These are phyloP conservation scores for Cryptotermes secundus DNA, from an alignment of 1,140 invertebrate genomes.

Conservation along the genomic window DNA sequence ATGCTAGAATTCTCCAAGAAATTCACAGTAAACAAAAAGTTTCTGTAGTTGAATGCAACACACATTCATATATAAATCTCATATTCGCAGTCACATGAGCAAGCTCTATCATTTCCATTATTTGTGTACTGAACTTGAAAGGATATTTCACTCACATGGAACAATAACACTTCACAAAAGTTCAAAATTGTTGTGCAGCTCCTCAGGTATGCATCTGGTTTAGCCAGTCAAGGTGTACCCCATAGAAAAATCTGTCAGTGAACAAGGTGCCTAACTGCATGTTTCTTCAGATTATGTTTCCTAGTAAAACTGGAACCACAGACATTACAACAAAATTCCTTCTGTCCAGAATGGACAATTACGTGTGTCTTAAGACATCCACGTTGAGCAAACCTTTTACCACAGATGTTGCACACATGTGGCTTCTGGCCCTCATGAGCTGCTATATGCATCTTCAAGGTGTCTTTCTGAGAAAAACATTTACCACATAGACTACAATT, in stretches of 20 bases:
- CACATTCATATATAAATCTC: too few relatives aligned
- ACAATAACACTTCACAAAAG: too few relatives aligned
- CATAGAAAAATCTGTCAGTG: not conserved
- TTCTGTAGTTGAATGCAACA: too few relatives aligned
- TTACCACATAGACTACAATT: constrained; percentile 15
- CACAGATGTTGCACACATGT: constrained; percentile 18
- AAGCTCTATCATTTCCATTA: too few relatives aligned
- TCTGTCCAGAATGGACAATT: constrained; percentile 13
- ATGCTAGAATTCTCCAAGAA: too few relatives aligned
- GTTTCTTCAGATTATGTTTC: constrained; percentile 20
- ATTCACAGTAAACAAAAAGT: too few relatives aligned
- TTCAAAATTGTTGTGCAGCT: too few relatives aligned
- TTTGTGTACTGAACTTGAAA: too few relatives aligned
- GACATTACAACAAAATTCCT: not conserved
- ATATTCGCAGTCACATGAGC: too few relatives aligned
- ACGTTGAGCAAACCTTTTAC: not conserved
- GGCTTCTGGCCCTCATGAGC: constrained; percentile 21
- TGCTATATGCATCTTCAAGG: constrained; percentile 16
- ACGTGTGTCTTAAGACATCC: constrained; percentile 20
- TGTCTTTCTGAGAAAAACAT: constrained; percentile 7
- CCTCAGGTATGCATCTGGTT: too few relatives aligned
- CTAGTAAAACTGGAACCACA: constrained; percentile 20
- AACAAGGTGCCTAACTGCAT: not conserved
- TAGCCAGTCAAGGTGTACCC: too few relatives aligned
- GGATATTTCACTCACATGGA: too few relatives aligned